Evolutionary conservation across 2,888 invertebrate genomes (phyloP).

Genomic region (Gastrophysa polygoni): DNA sequence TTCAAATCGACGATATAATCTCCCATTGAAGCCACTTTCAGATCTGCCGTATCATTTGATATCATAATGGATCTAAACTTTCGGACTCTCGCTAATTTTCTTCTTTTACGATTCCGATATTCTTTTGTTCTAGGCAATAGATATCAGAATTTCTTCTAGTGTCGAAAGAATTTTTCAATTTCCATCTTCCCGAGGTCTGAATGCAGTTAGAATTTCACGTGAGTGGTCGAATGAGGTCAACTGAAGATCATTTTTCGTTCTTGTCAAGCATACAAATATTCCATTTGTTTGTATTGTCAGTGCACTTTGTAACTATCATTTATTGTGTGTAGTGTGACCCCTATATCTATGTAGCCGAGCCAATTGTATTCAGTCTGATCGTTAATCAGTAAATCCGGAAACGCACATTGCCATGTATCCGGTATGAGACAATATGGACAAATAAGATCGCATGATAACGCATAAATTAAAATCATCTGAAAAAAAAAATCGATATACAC

Average conservation of each 20-base stretch:
- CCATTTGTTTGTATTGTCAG: neutral
- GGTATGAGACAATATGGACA: neutral
- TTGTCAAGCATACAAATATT: neutral
- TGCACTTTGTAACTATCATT: neutral
- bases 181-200: too few relatives aligned
- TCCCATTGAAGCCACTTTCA: too few relatives aligned
- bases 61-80: too few relatives aligned
- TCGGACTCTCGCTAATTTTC: too few relatives aligned
- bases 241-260: neutral
- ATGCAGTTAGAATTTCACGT: too few relatives aligned
- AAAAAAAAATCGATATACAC: too few relatives aligned
- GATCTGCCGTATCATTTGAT: too few relatives aligned
- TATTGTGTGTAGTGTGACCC: neutral
- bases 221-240: neutral
- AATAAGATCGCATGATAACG: neutral
- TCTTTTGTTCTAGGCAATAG: too few relatives aligned
- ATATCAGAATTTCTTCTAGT: too few relatives aligned
- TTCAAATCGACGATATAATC: too few relatives aligned
- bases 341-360: neutral
- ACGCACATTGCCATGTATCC: neutral
- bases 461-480: neutral
- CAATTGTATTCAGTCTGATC: neutral
- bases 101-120: too few relatives aligned
- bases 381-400: slow-evolving; percentile 6
- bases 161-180: too few relatives aligned